phyloP scores from a whole-genome alignment of 1,140 invertebrate genomes.

The Teleopsis dalmanni region DNA sequence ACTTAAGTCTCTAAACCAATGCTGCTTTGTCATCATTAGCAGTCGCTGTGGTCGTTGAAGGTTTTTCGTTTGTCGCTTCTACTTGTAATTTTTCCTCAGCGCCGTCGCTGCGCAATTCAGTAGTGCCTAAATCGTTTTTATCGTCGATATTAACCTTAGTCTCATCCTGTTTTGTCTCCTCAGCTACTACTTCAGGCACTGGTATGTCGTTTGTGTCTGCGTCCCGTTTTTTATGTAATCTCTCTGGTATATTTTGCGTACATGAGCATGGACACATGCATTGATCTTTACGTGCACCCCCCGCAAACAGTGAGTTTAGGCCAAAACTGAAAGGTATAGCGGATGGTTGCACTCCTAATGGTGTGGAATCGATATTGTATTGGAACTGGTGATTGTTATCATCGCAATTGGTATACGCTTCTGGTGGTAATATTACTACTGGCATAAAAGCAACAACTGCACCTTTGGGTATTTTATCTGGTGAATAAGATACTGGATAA shows the following conservation, averaged over 20 bases:
- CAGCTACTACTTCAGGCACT: neutral
- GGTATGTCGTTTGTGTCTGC: neutral
- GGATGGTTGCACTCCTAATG: slow-evolving; percentile 34
- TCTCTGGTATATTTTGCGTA: slow-evolving; percentile 33
- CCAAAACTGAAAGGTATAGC: slow-evolving; percentile 26
- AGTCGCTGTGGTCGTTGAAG: slow-evolving; percentile 1
- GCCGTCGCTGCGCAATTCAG: slow-evolving; percentile 7
- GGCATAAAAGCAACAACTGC: slow-evolving; percentile 53
- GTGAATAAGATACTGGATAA: slow-evolving; percentile 37
- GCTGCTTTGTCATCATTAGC: slow-evolving; percentile 8
- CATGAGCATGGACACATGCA: slow-evolving; percentile 42
- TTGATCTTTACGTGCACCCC: slow-evolving; percentile 32
- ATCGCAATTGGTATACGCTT: slow-evolving; percentile 30
- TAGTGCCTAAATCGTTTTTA: slow-evolving; percentile 12
- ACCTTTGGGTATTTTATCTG: slow-evolving; percentile 44
- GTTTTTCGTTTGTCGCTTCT: slow-evolving; percentile 2
- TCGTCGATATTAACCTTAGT: neutral
- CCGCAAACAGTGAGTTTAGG: slow-evolving; percentile 32
- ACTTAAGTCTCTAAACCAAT: too few species aligned
- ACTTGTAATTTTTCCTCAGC: neutral
- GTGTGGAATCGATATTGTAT: slow-evolving; percentile 30
- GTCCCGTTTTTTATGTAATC: slow-evolving; percentile 31
- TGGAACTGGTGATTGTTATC: slow-evolving; percentile 7
- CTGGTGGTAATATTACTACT: slow-evolving; percentile 52
- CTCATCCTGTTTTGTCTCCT: neutral